Percentiles rank a stretch among this genome's conserved stretches.
These are phyloP conservation scores for Pterocles burchelli DNA, from an alignment of 2,113 vertebrate species.

Conservation along the genomic window DNA sequence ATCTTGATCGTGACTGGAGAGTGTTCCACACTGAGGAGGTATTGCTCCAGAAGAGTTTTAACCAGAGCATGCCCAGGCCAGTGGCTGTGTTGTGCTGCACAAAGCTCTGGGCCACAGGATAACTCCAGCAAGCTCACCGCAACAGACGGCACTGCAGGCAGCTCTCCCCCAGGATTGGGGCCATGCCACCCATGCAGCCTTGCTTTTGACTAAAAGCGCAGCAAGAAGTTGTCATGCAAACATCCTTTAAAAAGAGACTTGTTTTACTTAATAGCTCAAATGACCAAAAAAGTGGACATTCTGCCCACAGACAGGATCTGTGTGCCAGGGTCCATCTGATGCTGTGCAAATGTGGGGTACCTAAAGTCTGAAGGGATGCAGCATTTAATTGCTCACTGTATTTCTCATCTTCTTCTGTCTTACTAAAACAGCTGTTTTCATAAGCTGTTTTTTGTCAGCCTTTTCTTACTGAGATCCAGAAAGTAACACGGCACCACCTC, in stretches of 20 bases:
- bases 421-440: background rate
- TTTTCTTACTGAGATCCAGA: background rate
- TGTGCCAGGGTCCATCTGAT: accelerated
- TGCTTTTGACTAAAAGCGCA: background rate
- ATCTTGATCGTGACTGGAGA: background rate
- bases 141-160: background rate
- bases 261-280: background rate
- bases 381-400: background rate
- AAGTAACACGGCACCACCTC: background rate
- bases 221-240: background rate
- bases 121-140: background rate
- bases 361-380: background rate
- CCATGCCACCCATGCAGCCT: accelerated
- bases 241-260: background rate
- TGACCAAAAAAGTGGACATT: background rate
- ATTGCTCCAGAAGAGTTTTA: background rate
- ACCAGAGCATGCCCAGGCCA: background rate
- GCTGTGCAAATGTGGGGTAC: background rate
- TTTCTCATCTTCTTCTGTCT: background rate
- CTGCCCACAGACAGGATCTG: background rate
- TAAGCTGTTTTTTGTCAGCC: accelerated
- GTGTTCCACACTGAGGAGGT: background rate
- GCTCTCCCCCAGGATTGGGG: background rate
- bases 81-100: background rate
- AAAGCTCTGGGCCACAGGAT: accelerated